phyloP scores from a whole-genome alignment of 2,888 invertebrate genomes.

The Suillia variegata region DNA sequence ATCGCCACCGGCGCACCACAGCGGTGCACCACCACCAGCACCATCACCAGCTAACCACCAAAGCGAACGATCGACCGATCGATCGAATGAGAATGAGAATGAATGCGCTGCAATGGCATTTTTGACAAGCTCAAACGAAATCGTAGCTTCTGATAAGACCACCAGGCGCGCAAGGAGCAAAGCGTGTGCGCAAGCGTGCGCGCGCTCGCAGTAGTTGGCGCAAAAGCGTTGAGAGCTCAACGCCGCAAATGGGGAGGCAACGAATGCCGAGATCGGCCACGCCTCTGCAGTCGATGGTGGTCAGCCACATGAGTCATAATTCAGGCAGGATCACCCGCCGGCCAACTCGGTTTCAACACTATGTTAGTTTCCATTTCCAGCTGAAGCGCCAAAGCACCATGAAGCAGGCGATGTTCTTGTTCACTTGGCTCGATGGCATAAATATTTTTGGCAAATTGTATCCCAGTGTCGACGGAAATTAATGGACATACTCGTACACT shows the following conservation, averaged over 20 bases:
- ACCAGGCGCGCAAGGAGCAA: constrained; percentile 33
- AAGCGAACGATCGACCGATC: background rate
- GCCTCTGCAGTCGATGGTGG: background rate
- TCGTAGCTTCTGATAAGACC: constrained; percentile 60
- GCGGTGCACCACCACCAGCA: constrained; percentile 19
- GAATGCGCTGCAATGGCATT: constrained; percentile 48
- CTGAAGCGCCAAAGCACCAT: too few species aligned
- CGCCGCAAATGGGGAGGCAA: constrained; percentile 8
- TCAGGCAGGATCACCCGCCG: constrained; percentile 44
- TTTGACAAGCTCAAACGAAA: constrained; percentile 48
- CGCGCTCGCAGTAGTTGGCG: background rate
- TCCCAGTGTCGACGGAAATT: background rate
- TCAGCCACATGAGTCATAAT: constrained; percentile 2
- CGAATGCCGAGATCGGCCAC: constrained; percentile 10
- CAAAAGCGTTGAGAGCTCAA: constrained; percentile 1
- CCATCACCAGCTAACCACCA: background rate
- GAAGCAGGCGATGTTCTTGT: background rate
- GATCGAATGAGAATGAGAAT: constrained; percentile 39
- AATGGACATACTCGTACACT: background rate
- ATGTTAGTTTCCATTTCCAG: constrained; percentile 29
- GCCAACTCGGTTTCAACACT: constrained; percentile 53
- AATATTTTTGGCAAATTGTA: background rate
- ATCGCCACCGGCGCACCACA: constrained; percentile 27
- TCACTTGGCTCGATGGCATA: background rate
- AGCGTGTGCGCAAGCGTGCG: too few species aligned